Evolutionary conservation across 2,888 invertebrate genomes (phyloP), one percentile per base, ranked within the genome.

Genomic region (Notodromas monacha): DNA sequence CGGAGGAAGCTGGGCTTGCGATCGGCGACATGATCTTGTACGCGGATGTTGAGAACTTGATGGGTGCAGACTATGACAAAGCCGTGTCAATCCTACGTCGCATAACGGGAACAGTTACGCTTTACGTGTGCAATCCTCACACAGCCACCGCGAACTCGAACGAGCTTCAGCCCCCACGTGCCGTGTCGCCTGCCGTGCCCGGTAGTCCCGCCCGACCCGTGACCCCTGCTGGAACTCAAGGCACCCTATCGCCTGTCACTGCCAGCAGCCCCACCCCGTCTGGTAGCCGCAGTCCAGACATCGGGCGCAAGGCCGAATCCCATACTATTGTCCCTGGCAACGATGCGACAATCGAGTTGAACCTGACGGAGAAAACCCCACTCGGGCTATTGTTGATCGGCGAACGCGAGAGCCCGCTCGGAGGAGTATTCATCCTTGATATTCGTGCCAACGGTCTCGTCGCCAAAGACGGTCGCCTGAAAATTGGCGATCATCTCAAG

Each of bases 1-100:
- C 27, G 10, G 8, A 27, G 12, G 11, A 27, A 12, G 12, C 12
- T 6, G 81, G 89, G 31, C 59, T 96, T 29, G 69, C 73, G 55
- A 84, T 89, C 33, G 92, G 92, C 36, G 92, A 96, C 52, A 77
- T 92, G 70, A 69, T 96, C 38, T 56, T 96, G 36, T 72, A 79
- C 27, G 79, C 92, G 30, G 96, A 96, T 52, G 70, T 74, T 42
- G 81, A 89, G 44, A 70, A 79, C 13, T 54, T 79, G 31, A 56
- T 76, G 11, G 74, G 73, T 38, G 66, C 69, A 38, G 74, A 65
- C 45, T 79, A 79, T 43, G 77, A 79, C 43, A 65, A 79, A 77
- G 77, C 77, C 12, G 72, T 73, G 28, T 63, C 62, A 14, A 58
- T 76, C 40, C 49, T 81, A 32, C 79, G 77, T 47, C 66, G 73